Evolutionary conservation across 2,113 vertebrate genomes (phyloP), one percentile per base, ranked within the genome.

Genomic region (Menidia beryllina): DNA sequence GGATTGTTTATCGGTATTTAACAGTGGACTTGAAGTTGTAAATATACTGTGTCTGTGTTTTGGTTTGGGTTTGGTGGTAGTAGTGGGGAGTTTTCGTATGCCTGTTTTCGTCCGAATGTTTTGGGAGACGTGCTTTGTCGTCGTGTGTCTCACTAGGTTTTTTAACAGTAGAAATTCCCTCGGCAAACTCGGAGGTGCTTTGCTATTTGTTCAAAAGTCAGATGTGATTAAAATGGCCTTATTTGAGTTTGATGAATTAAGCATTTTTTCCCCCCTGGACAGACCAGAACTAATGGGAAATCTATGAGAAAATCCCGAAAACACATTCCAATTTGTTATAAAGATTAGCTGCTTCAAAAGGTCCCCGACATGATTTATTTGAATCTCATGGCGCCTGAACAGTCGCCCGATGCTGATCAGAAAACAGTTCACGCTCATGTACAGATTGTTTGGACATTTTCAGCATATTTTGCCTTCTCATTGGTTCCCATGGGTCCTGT

Each of bases 11-110:
- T 67, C 64, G 38, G 62, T 87, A 81, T 89, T 84, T 82, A 83
- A 87, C 73, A 14, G 64, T 34, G 36, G 53, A 83, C 49, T 66
- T 81, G 57, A 70, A 79, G 38, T 78, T 87, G 82, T 83, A 70
- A 72, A 80, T 87, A 74, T 62, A 12, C 68, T 67, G 57, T 64
- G 4, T 84, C 69, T 61, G 69, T 75, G 54, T 43, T n/a, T n/a
- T 52, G 61, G 52, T 77, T 59, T 62, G 67, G 77, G 70, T 76
- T 54, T 57, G 55, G 69, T 66, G 43, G 17, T 36, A 23, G 55
- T 61, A 48, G 50, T 21, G 27, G 51, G 58, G 27, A 58, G 26
- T 34, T 47, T 72, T 55, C 41, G 65, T 54, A 19, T 54, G 38
- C 59, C 72, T 58, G 49, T 71, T 82, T 41, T 66, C 50, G 57